Evolutionary conservation across 2,888 invertebrate species (phyloP), one percentile per base, ranked within the genome.

Genomic region (Drosophila planitibia): DNA sequence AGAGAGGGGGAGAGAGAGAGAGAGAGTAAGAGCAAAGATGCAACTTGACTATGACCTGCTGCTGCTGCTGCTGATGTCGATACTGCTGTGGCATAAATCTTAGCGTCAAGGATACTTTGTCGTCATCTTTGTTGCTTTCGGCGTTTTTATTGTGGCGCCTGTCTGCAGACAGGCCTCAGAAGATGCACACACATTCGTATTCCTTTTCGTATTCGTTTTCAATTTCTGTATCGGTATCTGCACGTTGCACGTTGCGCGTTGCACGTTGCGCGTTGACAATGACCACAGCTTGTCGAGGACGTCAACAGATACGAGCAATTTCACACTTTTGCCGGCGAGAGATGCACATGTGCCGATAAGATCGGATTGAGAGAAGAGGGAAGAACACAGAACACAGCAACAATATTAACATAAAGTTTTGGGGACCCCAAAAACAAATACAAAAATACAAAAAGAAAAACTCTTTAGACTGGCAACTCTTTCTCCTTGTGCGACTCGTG

Each of bases 231-330:
- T 69, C 79, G 52, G 72, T 75, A 76, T 68, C 69, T 65, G 63
- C 51, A 55, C 78, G 70, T 70, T 76, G 72, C 69, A 76, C 83
- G 81, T 87, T 84, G 72, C 69, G 72, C 84, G 81, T 89, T 85
- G 65, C 51, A 51, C 74, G 67, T 70, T 76, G 72, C 69, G 77
- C 84, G 81, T 89, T 85, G 89, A 88, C 90, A 89, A 88, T 87
- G 89, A 88, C 90, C 91, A 80, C 91, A 91, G 87, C 90, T 79
- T 91, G 91, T 89, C 87, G 37, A 72, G 51, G 58, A 63, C 81
- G 54, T 70, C 79, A 84, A 88, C 87, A 91, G 91, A 91, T 91
- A 92, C 92, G 90, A 91, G 90, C 87, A 79, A 86, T 89, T 89
- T 89, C 88, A 89, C 88, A 89, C 88, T 89, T 89, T 80, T 58